Base-by-base conservation (phyloP, 2,888 invertebrate species). In the Pediacus dermestoides region DNA sequence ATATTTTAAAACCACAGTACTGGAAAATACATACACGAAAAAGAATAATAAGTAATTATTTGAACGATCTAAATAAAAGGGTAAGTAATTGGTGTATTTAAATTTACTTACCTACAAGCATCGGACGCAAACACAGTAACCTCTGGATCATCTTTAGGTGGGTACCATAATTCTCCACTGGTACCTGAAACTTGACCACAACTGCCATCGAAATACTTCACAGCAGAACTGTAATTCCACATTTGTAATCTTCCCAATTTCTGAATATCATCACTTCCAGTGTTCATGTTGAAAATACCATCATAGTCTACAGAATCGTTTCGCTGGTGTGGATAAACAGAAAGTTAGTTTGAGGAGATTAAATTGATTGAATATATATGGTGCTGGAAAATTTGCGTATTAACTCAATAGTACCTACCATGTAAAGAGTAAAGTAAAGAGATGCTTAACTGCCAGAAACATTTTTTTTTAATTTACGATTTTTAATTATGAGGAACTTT, bases 131-230 rank as follows among this genome's bases (percentile, higher is more conserved):
- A 91, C 42, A 91, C 67, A 1, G 76, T 68, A 3, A 87, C 69
- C 16, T 73, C 72, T 4, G 75, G 67, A 30, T 77, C 75, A 0
- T 76, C 70, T 0, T 70, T 53, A 39, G 80, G 72, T 0, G 88
- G 87, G 12, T 88, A 86, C 78, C 86, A 89, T 12, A 88, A 68
- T 68, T 90, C 90, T 1, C 90, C 90, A 0, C 81, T 78, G 4
- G 83, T 82, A 9, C 90, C 90, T 50, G 74, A 74, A 2, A 90
- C 78, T 21, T 57, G 59, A 2, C 81, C 83, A 61, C 91, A 91
- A 27, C 78, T 72, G 0, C 67, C 53, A 4, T 49, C 42, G 61
- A 82, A 80, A 45, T 47, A 55, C 6, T 46, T 28, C 58, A 72
- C 80, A 16, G 68, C 55, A 0, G 81, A 80, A 10, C 72, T 63